Conservation (phyloP, 2,113 vertebrate species). For the Takifugu bimaculatus region DNA sequence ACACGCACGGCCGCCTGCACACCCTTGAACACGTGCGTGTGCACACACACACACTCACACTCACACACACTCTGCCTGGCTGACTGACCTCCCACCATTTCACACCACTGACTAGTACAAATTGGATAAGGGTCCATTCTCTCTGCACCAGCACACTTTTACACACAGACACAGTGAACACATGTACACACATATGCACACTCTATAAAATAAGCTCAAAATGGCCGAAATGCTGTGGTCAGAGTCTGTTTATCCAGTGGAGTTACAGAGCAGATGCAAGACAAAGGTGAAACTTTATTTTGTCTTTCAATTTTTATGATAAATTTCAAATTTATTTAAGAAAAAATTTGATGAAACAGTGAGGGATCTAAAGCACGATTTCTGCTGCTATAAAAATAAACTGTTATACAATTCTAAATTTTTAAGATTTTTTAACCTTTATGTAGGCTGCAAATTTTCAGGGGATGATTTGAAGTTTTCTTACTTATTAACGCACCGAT, state of each 20-base stretch:
- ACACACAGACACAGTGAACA: constrained; percentile 48
- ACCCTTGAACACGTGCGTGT: background rate
- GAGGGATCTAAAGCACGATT: no score
- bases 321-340: constrained; percentile 2
- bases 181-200: constrained; percentile 4
- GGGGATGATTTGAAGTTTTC: no score
- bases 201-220: constrained; percentile 54
- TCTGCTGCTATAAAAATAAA: no score
- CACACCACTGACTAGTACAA: constrained; percentile 80
- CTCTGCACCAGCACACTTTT: constrained; percentile 72
- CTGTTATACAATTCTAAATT: no score
- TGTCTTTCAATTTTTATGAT: background rate
- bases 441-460: no score
- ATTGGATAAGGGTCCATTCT: constrained; percentile 79
- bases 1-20: background rate
- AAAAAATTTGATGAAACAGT: background rate
- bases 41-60: constrained; percentile 2
- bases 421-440: no score
- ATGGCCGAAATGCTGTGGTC: constrained; percentile 58
- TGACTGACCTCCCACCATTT: constrained; percentile 76
- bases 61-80: constrained; percentile 40
- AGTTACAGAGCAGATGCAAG: constrained; percentile 33
- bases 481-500: no score
- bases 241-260: constrained; percentile 30
- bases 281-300: constrained; percentile 9